These are phyloP conservation scores for Trachelus troglodyta DNA, from an alignment of 2,888 invertebrate species.

Conservation along the genomic window DNA sequence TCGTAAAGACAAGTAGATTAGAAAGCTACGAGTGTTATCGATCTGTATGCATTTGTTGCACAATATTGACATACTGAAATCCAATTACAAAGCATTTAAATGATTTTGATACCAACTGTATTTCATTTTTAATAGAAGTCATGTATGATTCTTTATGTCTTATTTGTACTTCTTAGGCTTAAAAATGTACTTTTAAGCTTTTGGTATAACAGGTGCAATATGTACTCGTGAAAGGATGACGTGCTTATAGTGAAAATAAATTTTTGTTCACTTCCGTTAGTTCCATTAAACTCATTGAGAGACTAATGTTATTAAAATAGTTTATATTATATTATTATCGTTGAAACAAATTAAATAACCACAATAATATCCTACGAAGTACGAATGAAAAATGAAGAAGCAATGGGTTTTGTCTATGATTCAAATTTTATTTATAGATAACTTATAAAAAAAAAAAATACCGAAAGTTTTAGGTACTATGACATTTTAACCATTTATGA, in stretches of 20 bases:
- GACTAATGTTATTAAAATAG: neutral
- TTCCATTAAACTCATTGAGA: neutral
- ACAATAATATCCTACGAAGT: neutral
- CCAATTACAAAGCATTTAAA: constrained; percentile 1
- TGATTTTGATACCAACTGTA: neutral
- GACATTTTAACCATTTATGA: neutral
- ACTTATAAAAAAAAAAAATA: neutral
- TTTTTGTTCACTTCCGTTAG: neutral
- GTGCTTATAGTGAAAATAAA: neutral
- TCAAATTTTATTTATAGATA: neutral
- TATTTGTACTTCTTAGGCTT: neutral
- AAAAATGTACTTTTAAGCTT: neutral
- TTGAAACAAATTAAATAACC: neutral
- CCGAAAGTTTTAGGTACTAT: neutral
- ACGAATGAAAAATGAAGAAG: neutral
- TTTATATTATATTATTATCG: neutral
- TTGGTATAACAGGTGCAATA: neutral
- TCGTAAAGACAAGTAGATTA: constrained; percentile 82
- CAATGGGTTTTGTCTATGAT: neutral
- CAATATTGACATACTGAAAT: neutral
- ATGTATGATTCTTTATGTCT: neutral
- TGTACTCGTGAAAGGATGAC: neutral
- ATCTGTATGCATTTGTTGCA: constrained; percentile 1
- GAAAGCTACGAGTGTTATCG: neutral
- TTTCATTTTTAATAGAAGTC: neutral